Evolutionary conservation across 2,888 invertebrate species (phyloP).

Genomic region (Leptodirus hochenwartii): DNA sequence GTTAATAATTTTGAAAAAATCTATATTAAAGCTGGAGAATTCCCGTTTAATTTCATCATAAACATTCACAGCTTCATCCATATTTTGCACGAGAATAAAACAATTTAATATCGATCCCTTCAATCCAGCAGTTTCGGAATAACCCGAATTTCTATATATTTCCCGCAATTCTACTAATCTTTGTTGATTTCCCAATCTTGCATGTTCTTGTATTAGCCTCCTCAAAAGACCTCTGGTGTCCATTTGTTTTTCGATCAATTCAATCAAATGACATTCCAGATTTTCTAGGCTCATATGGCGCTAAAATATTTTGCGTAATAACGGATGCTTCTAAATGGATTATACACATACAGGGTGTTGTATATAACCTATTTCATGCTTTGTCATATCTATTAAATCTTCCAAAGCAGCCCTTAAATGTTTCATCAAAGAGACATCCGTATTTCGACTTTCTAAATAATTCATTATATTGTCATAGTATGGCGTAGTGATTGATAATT

Average conservation of each 20-base stretch:
- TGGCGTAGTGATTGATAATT: conserved; percentile 13
- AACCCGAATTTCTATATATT: conserved; percentile 27
- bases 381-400: conserved; percentile 12
- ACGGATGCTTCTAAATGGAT: conserved; percentile 1
- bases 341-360: conserved; percentile 29
- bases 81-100: conserved; percentile 36
- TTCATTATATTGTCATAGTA: conserved; percentile 12
- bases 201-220: conserved; percentile 37
- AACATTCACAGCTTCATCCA: conserved; percentile 33
- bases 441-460: conserved; percentile 4
- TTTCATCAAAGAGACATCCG: conserved; percentile 1
- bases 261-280: conserved; percentile 41
- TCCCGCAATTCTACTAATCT: conserved; percentile 35
- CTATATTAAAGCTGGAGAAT: conserved; percentile 37
- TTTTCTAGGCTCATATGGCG: conserved; percentile 42
- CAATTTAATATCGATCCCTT: conserved; percentile 41
- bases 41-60: conserved; percentile 33
- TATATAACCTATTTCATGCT: conserved; percentile 21
- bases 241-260: conserved; percentile 45
- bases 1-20: conserved; percentile 46
- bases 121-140: conserved; percentile 45
- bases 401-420: conserved; percentile 12
- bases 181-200: conserved; percentile 33
- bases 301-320: conserved; percentile 19
- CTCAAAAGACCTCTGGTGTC: conserved; percentile 47